A percentile compares a stretch with the other conserved stretches of the same genome.
These are phyloP conservation scores for Incurvaria masculella DNA, from an alignment of 2,888 invertebrate species.

Conservation along the genomic window DNA sequence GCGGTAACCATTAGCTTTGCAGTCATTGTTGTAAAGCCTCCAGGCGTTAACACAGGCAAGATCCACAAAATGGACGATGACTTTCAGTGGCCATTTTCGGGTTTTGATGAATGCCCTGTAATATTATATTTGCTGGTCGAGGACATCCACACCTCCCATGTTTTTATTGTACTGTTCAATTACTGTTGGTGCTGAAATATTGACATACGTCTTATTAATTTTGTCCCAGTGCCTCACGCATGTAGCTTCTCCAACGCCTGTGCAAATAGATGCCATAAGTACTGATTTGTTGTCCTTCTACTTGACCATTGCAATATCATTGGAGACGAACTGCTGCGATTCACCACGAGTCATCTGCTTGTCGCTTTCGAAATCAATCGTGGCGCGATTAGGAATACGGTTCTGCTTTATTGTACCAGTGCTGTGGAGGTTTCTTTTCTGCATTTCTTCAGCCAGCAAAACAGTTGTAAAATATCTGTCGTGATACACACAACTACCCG, in stretches of 20 bases:
- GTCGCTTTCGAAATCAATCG: constrained; percentile 5
- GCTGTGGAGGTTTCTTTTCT: constrained; percentile 1
- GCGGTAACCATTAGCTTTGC: constrained; percentile 4
- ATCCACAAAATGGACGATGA: constrained; percentile 20
- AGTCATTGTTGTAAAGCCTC: constrained; percentile 17
- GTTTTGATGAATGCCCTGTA: constrained; percentile 22
- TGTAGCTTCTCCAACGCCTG: constrained; percentile 3
- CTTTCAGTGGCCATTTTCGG: constrained; percentile 22
- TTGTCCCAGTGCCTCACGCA: constrained; percentile 17
- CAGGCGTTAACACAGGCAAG: constrained; percentile 19
- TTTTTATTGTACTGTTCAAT: constrained; percentile 15
- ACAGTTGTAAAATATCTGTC: constrained; percentile 11
- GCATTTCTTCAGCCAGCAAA: constrained; percentile 4
- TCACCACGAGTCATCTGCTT: constrained; percentile 5
- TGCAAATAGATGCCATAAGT: constrained; percentile 15
- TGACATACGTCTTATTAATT: too few relatives aligned
- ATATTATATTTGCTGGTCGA: constrained; percentile 19
- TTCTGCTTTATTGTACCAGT: constrained; percentile 10
- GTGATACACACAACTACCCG: constrained; percentile 8
- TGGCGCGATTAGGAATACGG: constrained; percentile 4
- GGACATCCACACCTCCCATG: constrained; percentile 16
- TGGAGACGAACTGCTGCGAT: constrained; percentile 7
- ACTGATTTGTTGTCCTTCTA: constrained; percentile 17
- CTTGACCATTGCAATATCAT: constrained; percentile 10
- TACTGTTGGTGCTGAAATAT: constrained; percentile 15